Base-by-base conservation (phyloP, 2,888 invertebrate genomes). In the Perithous albicinctus region DNA sequence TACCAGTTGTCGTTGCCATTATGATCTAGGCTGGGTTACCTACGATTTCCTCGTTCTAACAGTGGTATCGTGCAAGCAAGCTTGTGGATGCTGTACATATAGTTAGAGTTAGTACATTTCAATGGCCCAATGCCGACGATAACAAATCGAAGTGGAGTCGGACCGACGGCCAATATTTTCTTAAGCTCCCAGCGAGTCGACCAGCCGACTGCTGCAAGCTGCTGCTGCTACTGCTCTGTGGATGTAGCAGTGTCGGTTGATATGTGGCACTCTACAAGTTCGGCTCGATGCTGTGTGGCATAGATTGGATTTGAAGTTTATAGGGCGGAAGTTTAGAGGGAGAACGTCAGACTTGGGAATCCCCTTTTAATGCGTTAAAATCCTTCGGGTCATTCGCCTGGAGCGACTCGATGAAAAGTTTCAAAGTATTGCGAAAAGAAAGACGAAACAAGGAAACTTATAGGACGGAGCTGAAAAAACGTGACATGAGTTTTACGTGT, bases 221-320 rank as follows among this genome's bases (percentile, higher is more conserved):
- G n/a, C n/a, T n/a, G n/a, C n/a, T n/a, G n/a, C n/a, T n/a, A n/a
- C n/a, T n/a, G n/a, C n/a, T n/a, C n/a, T n/a, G 66, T 35, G 51
- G 26, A 59, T 38, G 46, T n/a, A 15, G 56, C 46, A 46, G 41
- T 20, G 23, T 74, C 51, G 38, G 18, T 32, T 38, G 70, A 41
- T 54, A 46, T 38, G 46, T 56, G n/a, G n/a, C n/a, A 75, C 64
- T 41, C 64, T 48, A 59, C 43, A 29, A 75, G 32, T n/a, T n/a
- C 59, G 72, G 41, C 75, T 78, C 88, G 90, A 91, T 90, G 79
- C 77, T 89, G 89, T 86, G 1, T 43, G 89, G 89, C 90, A 89
- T 90, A 91, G 91, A 92, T 92, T 92, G 91, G 91, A 92, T 92
- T 92, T 90, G 89, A 90, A 91, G 89, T 91, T 92, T 91, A 91